Conservation (phyloP, 2,797 vertebrate species). For the Brachymystax lenok region DNA sequence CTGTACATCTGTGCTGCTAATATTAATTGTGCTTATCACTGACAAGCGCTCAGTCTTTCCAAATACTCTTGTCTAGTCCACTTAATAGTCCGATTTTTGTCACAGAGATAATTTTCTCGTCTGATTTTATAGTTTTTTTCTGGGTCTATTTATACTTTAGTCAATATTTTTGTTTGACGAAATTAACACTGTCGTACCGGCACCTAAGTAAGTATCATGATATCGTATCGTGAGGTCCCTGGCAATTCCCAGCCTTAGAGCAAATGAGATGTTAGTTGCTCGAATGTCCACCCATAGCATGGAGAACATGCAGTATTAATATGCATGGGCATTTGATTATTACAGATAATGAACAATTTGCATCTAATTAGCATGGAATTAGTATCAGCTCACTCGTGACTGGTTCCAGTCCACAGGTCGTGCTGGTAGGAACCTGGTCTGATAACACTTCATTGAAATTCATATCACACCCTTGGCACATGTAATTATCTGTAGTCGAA, state of each 20-base stretch:
- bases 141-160: neutral
- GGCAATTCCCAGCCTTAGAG: too few species aligned
- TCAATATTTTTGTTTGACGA: too few species aligned
- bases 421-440: neutral
- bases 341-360: neutral
- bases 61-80: too few species aligned
- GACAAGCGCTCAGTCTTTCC: too few species aligned
- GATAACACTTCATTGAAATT: conserved; percentile 2
- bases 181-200: too few species aligned
- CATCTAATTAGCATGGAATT: neutral
- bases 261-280: neutral
- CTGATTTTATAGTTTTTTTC: neutral
- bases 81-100: too few species aligned
- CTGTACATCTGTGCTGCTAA: too few species aligned
- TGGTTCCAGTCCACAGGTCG: conserved; percentile 3
- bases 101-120: too few species aligned
- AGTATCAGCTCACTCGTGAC: neutral
- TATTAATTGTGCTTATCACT: too few species aligned
- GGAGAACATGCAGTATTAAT: neutral
- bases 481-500: neutral
- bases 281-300: neutral
- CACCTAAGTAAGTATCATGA: too few species aligned
- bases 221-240: too few species aligned
- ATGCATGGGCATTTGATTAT: neutral
- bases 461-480: neutral